A percentile compares a stretch with the other conserved stretches of the same genome.
phyloP scores from a whole-genome alignment of 1,140 invertebrate species.

The Procambarus virginalis region DNA sequence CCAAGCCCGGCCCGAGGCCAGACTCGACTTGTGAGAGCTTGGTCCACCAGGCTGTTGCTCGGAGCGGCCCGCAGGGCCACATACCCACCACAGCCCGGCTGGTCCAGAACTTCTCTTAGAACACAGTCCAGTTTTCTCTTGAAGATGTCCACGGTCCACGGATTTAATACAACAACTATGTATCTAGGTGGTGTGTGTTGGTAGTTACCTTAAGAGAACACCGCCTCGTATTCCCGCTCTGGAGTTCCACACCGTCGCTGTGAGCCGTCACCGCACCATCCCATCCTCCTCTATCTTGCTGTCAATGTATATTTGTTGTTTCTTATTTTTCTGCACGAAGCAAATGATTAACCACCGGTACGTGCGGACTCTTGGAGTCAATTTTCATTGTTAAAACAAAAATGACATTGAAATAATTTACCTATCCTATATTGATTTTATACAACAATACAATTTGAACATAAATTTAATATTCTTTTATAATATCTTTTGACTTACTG shows the following conservation, averaged over 20 bases:
- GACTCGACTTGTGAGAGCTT: too few species aligned
- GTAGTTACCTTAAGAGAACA: not conserved
- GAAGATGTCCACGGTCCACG: too few species aligned
- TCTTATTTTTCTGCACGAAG: not conserved
- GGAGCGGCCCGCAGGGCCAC: too few species aligned
- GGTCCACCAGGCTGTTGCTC: too few species aligned
- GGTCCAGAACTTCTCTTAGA: too few species aligned
- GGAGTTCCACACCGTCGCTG: too few species aligned
- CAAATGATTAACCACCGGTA: slow-evolving; percentile 19
- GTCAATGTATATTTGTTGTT: not conserved
- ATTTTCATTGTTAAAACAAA: not conserved
- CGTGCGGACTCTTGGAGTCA: slow-evolving; percentile 24
- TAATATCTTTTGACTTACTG: not conserved
- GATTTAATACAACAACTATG: not conserved
- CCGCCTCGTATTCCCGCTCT: not conserved
- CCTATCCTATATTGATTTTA: not conserved
- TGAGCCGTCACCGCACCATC: not conserved
- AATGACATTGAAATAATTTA: slow-evolving; percentile 4
- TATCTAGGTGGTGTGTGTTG: not conserved
- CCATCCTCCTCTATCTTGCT: not conserved
- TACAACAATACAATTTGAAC: not conserved
- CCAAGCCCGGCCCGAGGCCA: too few species aligned
- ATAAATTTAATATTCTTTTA: not conserved
- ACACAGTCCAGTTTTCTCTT: too few species aligned
- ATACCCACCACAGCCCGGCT: too few species aligned